phyloP scores from a whole-genome alignment of 2,113 vertebrate species.

The Tapirus terrestris region DNA sequence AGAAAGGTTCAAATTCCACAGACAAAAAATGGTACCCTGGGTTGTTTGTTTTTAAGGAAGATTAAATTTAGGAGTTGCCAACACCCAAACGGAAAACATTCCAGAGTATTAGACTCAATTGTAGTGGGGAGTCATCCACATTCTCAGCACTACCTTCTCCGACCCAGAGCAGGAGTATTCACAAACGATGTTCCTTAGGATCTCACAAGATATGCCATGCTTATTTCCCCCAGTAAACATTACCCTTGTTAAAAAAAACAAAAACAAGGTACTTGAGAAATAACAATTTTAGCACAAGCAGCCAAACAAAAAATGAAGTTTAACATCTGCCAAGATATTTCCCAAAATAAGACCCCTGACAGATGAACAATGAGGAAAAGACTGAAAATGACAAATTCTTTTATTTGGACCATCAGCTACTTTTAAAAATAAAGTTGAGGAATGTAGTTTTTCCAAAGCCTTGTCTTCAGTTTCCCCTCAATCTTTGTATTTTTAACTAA shows the following conservation, averaged over 20 bases:
- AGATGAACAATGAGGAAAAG: constrained; percentile 64
- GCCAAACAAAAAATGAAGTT: constrained; percentile 58
- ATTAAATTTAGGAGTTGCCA: constrained; percentile 84
- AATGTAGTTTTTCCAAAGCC: constrained; percentile 67
- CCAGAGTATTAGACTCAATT: constrained; percentile 78
- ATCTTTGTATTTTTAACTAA: constrained; percentile 76
- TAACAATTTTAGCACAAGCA: constrained; percentile 56
- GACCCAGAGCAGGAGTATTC: constrained; percentile 37
- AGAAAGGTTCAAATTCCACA: constrained; percentile 79
- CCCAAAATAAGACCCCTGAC: constrained; percentile 71
- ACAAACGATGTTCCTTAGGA: constrained; percentile 72
- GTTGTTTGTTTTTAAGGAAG: constrained; percentile 82
- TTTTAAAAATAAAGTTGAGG: constrained; percentile 63
- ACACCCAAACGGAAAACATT: constrained; percentile 83
- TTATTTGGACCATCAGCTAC: constrained; percentile 68
- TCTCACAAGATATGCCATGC: constrained; percentile 45
- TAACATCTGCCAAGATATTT: constrained; percentile 70
- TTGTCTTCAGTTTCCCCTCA: constrained; percentile 73
- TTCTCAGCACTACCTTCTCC: constrained; percentile 65
- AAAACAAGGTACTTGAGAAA: constrained; percentile 41
- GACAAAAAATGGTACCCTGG: constrained; percentile 67
- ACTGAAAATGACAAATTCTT: constrained; percentile 64
- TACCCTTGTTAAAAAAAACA: background rate
- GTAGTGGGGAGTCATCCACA: constrained; percentile 71
- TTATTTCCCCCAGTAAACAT: constrained; percentile 56